Evolutionary conservation across 1,140 invertebrate genomes (phyloP), one percentile per base, ranked within the genome.

Genomic region (Drosophila auraria): DNA sequence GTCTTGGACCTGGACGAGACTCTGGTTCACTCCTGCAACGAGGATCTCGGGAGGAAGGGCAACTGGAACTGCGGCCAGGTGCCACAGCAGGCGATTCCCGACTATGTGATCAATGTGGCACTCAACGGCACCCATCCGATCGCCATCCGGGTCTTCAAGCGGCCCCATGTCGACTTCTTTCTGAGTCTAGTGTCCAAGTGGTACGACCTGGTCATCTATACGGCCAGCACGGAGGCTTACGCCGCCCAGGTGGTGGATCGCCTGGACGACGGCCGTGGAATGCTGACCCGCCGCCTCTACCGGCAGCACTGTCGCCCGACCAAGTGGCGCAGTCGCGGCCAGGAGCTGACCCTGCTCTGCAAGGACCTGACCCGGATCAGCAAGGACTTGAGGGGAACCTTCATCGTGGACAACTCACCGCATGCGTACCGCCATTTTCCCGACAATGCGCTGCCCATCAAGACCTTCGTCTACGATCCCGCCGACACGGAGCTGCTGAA

Each of bases 1-100:
- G 47, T 89, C 0, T 49, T 89, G 1, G 87, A 90, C 50, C 47
- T 90, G 23, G 87, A 90, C n/a, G 87, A 91, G 58, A 91, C 87
- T 0, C 57, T 90, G n/a, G 50, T 90, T 8, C 87, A 90, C 38
- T 74, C 87, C 0, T 82, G 83, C 23, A 80, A 87, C 49, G 14
- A 17, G 1, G 78, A 86, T 58, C 74, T 82, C 7, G 78, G 11
- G 58, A 74, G 5, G 5, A 33, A 2, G 23, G 33, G 33, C 30
- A 36, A 30, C 0, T 82, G 20, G 78, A 33, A 70, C n/a, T 81
- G 78, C 23, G 17, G 6, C 8, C 11, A n/a, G 3, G 50, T 80
- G 36, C 66, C 87, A 1, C 14, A 44, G 3, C 1, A 5, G 1
- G 83, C 80, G 0, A 20, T 40, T 5, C 83, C 87, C 0, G 87